Evolutionary conservation across 2,113 vertebrate species (phyloP).

Genomic region (Dicaeum eximium): DNA sequence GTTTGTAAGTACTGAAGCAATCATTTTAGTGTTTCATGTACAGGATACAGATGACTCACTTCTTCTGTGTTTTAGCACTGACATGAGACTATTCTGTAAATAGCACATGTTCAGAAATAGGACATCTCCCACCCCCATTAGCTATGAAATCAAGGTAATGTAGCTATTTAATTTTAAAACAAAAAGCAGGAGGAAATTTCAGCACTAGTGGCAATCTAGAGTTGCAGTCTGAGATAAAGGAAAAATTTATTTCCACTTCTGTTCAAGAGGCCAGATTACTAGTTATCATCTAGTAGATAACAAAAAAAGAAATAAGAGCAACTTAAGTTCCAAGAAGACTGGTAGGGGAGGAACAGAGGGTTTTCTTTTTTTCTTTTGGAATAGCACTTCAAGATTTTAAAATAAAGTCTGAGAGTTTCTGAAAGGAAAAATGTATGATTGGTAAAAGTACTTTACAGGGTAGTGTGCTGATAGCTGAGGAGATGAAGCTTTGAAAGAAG

Average conservation of each 20-base stretch:
- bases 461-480: neutral
- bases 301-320: neutral
- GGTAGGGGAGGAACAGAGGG: neutral
- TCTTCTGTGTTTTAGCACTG: slow-evolving; percentile 24
- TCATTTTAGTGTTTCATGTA: neutral
- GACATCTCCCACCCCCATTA: slow-evolving; percentile 44
- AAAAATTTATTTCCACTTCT: neutral
- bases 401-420: neutral
- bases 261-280: neutral
- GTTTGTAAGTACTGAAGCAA: neutral
- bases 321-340: neutral
- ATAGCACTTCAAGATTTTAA: neutral
- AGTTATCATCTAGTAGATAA: neutral
- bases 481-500: neutral
- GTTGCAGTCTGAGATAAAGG: neutral
- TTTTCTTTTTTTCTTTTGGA: neutral
- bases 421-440: neutral
- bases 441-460: neutral
- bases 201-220: neutral
- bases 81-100: slow-evolving; percentile 56
- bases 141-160: slow-evolving; percentile 27
- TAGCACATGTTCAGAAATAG: slow-evolving; percentile 49
- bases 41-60: slow-evolving; percentile 24
- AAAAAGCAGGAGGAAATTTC: neutral
- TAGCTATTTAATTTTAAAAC: neutral